phyloP scores from a whole-genome alignment of 2,797 vertebrate species.

The Hoplostethus mediterraneus region DNA sequence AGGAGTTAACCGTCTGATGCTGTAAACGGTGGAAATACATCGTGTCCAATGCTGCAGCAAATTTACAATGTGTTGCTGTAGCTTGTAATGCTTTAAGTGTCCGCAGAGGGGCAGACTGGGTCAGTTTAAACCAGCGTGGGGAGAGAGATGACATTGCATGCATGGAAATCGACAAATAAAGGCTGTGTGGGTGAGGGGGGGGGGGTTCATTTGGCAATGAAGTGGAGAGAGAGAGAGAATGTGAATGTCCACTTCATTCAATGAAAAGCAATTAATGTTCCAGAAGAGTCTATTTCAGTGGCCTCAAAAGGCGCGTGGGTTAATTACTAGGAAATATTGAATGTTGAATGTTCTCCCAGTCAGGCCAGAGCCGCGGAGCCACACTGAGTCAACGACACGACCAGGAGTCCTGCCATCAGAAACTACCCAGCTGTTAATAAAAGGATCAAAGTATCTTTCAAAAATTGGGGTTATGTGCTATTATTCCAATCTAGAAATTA shows the following conservation, averaged over 20 bases:
- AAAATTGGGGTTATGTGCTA: background rate
- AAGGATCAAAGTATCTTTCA: background rate
- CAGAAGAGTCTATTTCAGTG: background rate
- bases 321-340: conserved; percentile 42
- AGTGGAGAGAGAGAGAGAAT: background rate
- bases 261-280: conserved; percentile 12
- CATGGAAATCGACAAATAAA: background rate
- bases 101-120: conserved; percentile 49
- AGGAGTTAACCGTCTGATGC: background rate
- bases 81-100: conserved; percentile 26
- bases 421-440: background rate
- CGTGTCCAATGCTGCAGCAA: too few relatives aligned
- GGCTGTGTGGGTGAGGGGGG: background rate
- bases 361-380: conserved; percentile 9
- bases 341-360: conserved; percentile 20
- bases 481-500: background rate
- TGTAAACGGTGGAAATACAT: too few relatives aligned
- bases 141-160: background rate
- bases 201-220: background rate
- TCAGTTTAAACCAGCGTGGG: background rate
- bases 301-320: conserved; percentile 10
- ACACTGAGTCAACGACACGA: conserved; percentile 2
- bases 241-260: conserved; percentile 12
- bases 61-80: background rate
- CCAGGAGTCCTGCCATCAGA: too few relatives aligned